Evolutionary conservation across 2,888 invertebrate genomes (phyloP).

Genomic region (Malacosoma neustria): DNA sequence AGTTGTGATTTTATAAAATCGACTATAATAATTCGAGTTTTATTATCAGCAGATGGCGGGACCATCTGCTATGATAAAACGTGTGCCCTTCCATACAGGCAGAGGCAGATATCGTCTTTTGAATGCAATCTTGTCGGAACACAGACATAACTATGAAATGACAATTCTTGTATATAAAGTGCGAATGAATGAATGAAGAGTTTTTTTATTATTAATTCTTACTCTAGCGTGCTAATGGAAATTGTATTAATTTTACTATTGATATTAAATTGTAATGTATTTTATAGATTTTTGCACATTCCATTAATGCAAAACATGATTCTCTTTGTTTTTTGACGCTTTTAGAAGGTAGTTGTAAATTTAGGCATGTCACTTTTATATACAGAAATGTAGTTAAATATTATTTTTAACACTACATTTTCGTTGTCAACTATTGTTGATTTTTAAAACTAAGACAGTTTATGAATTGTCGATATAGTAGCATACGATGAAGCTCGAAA

Average conservation of each 20-base stretch:
- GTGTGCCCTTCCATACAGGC: no score
- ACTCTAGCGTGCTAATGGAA: slow-evolving; percentile 71
- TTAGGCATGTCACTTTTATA: no score
- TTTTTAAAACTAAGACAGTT: no score
- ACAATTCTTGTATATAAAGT: slow-evolving; percentile 35
- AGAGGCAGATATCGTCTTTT: no score
- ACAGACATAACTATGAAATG: slow-evolving; percentile 26
- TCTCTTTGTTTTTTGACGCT: slow-evolving; percentile 34
- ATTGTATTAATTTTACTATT: slow-evolving; percentile 65
- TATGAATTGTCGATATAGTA: no score
- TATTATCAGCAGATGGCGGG: slow-evolving; percentile 27
- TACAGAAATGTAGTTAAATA: no score
- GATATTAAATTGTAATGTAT: slow-evolving; percentile 65
- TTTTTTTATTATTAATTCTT: slow-evolving; percentile 65
- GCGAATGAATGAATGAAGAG: slow-evolving; percentile 30
- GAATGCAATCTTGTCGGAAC: no score
- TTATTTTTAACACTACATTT: no score
- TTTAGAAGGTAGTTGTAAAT: slow-evolving; percentile 2
- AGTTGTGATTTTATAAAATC: slow-evolving; percentile 28
- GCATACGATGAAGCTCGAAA: no score
- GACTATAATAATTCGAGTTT: slow-evolving; percentile 9
- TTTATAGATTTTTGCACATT: slow-evolving; percentile 60
- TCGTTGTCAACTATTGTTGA: no score
- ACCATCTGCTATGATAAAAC: slow-evolving; percentile 20
- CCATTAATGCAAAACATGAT: slow-evolving; percentile 66